Percentiles rank a stretch among this genome's conserved stretches.
Conservation (phyloP, 2,113 vertebrate species). For the Himantopus leucocephalus region DNA sequence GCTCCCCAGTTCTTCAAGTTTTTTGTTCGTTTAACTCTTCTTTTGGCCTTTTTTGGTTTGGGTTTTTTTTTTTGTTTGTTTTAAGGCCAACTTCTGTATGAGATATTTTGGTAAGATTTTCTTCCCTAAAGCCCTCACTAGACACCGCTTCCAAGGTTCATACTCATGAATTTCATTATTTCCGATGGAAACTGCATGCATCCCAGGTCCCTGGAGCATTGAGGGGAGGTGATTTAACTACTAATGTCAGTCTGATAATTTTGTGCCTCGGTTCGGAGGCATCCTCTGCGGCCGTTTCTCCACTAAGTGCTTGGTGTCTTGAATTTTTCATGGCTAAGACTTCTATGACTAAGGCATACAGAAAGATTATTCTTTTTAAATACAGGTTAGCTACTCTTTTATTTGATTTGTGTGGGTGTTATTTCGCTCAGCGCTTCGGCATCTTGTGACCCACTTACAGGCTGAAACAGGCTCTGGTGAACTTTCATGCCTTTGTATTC, state of each 20-base stretch:
- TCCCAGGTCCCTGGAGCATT: not conserved
- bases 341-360: conserved; percentile 18
- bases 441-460: conserved; percentile 59
- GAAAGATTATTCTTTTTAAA: conserved; percentile 59
- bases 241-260: not conserved
- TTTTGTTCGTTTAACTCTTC: not conserved
- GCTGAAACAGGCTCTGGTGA: conserved; percentile 19
- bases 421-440: conserved; percentile 1
- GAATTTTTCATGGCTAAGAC: conserved; percentile 41
- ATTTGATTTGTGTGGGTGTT: conserved; percentile 52
- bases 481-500: conserved; percentile 7
- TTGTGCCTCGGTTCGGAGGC: not conserved
- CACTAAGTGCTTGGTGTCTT: conserved; percentile 21
- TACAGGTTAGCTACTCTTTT: conserved; percentile 50
- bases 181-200: not conserved
- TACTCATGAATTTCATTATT: not conserved
- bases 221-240: not conserved
- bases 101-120: not conserved
- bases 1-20: not conserved
- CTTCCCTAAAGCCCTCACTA: not conserved
- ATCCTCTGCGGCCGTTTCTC: not conserved
- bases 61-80: not conserved
- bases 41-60: not conserved
- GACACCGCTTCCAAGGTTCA: not conserved
- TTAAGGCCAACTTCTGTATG: not conserved